Evolutionary conservation across 37 sponge, comb jelly and placozoan species (phyloP), one percentile per base, ranked within the genome.

Genomic region (Axinella damicornis): DNA sequence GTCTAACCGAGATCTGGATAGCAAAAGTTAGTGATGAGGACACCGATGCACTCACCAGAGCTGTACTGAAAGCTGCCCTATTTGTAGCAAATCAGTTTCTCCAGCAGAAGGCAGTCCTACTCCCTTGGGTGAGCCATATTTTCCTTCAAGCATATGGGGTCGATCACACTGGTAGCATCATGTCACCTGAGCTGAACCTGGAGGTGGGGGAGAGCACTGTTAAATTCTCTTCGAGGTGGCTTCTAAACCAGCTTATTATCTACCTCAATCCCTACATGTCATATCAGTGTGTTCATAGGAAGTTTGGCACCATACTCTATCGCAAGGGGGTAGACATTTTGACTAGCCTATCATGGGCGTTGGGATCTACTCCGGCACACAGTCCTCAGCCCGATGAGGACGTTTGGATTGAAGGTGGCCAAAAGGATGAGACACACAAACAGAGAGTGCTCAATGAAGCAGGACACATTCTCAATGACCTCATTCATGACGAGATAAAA

Each of bases 161-260:
- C 25, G 1, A 6, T 46, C 46, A 46, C 4, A 4, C 46, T 46
- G 46, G 9, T 46, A 28, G 16, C 32, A 36, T 73, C 75, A 34
- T 20, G 18, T 21, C 27, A 39, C 2, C 6, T 73, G 2, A 39
- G n/a, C 6, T 73, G 2, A 12, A 40, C 27, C 67, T 79, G 25
- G 67, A 79, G 2, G 66, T 63, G 1, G 53, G 40, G 6, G 80
- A 79, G 16, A 13, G 80, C 1, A 39, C n/a, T 6, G 27, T 77
- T 40, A 58, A 27, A 11, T 77, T 34, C 25, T 27, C 80, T 40
- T 63, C 80, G 5, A 62, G 32, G 30, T 79, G 80, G 80, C 28
- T 79, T 41, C 65, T 79, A 4, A 61, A 79, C 25, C 80, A 79
- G 46, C 80, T 79, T 2, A 79, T 79, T 30, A 21, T 63, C 2